phyloP scores from a whole-genome alignment of 2,888 invertebrate species.

The Gymnocheta viridis region DNA sequence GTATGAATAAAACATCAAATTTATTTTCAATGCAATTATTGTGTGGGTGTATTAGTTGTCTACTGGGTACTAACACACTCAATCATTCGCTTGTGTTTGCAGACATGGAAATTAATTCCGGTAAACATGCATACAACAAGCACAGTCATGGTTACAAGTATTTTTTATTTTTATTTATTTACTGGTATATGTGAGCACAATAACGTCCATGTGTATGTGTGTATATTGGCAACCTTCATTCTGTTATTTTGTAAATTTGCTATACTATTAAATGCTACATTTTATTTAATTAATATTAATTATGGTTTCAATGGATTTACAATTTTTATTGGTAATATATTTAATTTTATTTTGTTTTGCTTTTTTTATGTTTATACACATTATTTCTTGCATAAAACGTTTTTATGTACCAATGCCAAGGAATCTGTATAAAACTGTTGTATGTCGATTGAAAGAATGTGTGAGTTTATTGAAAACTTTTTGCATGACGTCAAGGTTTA shows the following conservation, averaged over 20 bases:
- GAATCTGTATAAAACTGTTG: neutral
- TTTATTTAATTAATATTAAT: conserved; percentile 66
- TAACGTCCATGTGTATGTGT: neutral
- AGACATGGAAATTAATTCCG: neutral
- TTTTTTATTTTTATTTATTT: no score
- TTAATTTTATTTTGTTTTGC: neutral
- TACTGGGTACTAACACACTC: conserved; percentile 18
- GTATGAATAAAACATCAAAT: neutral
- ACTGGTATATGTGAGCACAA: no score
- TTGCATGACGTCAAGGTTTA: conserved; percentile 38
- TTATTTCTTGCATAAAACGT: no score
- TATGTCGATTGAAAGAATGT: neutral
- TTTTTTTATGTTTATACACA: no score
- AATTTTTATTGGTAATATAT: conserved; percentile 18
- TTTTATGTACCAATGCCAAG: conserved; percentile 2
- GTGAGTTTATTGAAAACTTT: neutral
- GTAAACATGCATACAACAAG: no score
- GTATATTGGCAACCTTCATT: conserved; percentile 37
- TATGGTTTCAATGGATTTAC: conserved; percentile 54
- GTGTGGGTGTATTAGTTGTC: neutral
- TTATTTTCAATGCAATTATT: neutral
- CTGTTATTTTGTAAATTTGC: conserved; percentile 41
- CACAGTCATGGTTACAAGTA: no score
- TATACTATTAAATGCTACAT: conserved; percentile 54
- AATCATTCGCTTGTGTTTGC: neutral